Base-by-base conservation (phyloP, 2,797 vertebrate genomes). In the Microcaecilia unicolor region DNA sequence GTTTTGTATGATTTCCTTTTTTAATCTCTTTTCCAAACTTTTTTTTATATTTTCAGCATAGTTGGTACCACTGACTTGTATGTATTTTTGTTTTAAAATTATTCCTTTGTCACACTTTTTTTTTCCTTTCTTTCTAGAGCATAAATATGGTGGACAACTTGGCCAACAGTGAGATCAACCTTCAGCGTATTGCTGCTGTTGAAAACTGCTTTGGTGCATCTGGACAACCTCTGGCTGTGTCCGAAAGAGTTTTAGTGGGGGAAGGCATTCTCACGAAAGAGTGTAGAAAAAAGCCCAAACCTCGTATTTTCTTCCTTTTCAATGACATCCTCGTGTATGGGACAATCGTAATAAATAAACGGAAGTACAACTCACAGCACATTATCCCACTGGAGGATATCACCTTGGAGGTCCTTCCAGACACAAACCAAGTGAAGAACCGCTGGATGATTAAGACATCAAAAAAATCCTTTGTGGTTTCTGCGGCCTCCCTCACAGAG, bases 401-500 rank as follows among this genome's bases (percentile, higher is more conserved):
- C 32, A 72, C 82, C 7, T 28, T 88, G 41, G 88, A 95, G 63
- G 72, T 62, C 2, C 44, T 91, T 50, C 83, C 87, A 0, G 90
- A 93, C 24, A 68, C 70, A 4, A 24, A 46, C 20, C 45, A 49
- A 6, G 55, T 86, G 66, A 76, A 55, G 47, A 88, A 97, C 80
- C 87, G 87, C 8, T 98, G 92, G 92, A 78, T 98, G 64, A 80
- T 98, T 36, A 82, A 86, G 31, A 93, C 91, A 1, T 86, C 89
- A 2, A 64, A 68, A 43, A 98, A 98, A 60, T 98, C 93, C 34
- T 98, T 98, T 7, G 83, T 74, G 8, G 87, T 98, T 38, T 84
- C 84, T 0, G 91, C 94, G 0, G 47, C 74, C 3, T 85, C 91
- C 0, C 14, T 20, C 0, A 67, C 82, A 0, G 92, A 95, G 61